These are phyloP conservation scores for Atractosteus spatula DNA, from an alignment of 2,113 vertebrate species.

Conservation along the genomic window DNA sequence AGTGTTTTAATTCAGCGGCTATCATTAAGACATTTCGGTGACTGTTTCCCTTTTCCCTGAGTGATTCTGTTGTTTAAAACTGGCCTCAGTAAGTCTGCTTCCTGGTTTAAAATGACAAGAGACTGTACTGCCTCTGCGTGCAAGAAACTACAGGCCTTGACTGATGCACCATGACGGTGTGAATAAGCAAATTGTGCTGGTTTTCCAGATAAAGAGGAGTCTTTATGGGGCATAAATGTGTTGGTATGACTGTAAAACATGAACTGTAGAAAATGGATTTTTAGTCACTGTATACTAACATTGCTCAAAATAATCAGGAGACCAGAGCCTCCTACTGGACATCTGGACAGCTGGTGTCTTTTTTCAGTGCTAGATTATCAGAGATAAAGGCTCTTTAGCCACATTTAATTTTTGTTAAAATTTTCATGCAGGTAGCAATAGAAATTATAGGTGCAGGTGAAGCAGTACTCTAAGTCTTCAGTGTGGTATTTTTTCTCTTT, in stretches of 20 bases:
- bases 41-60: background rate
- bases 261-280: constrained; percentile 34
- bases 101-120: constrained; percentile 13
- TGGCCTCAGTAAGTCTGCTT: background rate
- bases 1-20: background rate
- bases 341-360: constrained; percentile 8
- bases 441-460: too few relatives aligned
- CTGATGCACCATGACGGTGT: constrained; percentile 25
- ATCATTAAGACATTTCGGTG: background rate
- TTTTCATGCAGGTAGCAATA: background rate
- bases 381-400: background rate
- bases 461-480: too few relatives aligned
- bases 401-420: background rate
- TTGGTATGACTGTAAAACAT: constrained; percentile 40
- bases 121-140: background rate
- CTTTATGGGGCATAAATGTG: constrained; percentile 34
- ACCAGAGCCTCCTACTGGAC: constrained; percentile 31
- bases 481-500: too few relatives aligned
- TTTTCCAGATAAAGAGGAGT: constrained; percentile 24
- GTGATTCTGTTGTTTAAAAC: background rate
- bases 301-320: constrained; percentile 1
- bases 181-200: constrained; percentile 20
- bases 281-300: constrained; percentile 15
- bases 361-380: background rate
- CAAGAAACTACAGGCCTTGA: constrained; percentile 10